Evolutionary conservation across 2,888 invertebrate genomes (phyloP), one percentile per base, ranked within the genome.

Genomic region (Perithous albicinctus): DNA sequence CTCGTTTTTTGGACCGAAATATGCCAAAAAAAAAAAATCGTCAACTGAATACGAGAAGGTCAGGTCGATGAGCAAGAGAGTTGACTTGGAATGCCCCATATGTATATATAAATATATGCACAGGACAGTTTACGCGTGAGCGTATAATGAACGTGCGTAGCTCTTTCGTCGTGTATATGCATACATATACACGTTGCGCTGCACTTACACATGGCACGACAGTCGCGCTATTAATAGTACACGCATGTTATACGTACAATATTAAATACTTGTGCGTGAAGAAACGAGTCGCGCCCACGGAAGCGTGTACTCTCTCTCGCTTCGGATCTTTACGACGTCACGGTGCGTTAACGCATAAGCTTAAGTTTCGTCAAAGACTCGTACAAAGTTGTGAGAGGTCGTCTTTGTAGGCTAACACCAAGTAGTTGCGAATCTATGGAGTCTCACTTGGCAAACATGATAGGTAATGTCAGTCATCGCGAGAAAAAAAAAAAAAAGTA

Each of bases 181-280:
- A 64, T 35, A 66, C 32, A 64, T 54, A 73, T 66, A 66, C 32
- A 64, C 63, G 78, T 66, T 64, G 74, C 63, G 32, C n/a, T 81
- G 67, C 59, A 73, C 69, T 81, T 61, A 61, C 38, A 63, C 81
- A 48, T 74, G n/a, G 61, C 74, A 64, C 26, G 43, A 38, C 82
- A 84, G 86, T 86, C 88, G 86, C 85, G 85, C 82, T 85, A 86
- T 89, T 88, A 90, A 89, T 90, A 90, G 88, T 64, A 43, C 43
- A 51, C 23, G 29, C 32, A 38, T 48, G 18, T n/a, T 46, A 43
- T 59, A 26, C n/a, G 54, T 15, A 32, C 10, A 43, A 46, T 72
- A 29, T 38, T 26, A 15, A 20, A 46, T 56, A 41, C 41, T 20
- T 59, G 35, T 54, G 41, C 41, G 70, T 29, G 63, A 73, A 78